phyloP scores from a whole-genome alignment of 2,888 invertebrate genomes.

The Lasius platythorax region DNA sequence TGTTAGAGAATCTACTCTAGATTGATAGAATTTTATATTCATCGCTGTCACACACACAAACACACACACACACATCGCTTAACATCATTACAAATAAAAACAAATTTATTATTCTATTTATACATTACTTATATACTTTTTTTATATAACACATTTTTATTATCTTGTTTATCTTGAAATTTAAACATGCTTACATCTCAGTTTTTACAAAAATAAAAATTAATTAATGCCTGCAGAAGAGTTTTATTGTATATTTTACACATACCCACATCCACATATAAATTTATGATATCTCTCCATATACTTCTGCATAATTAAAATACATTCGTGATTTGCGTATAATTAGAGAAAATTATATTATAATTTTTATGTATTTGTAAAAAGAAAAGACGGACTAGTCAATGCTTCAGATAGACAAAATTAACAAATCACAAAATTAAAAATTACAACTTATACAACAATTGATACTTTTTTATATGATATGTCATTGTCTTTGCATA shows the following conservation, averaged over 20 bases:
- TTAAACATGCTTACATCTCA: not conserved
- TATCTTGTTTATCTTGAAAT: slow-evolving; percentile 23
- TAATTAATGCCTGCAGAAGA: slow-evolving; percentile 35
- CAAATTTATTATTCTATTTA: not conserved
- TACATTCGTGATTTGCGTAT: not conserved
- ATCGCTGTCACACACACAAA: not conserved
- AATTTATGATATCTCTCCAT: slow-evolving; percentile 3
- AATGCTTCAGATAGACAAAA: not conserved
- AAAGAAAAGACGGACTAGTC: not conserved
- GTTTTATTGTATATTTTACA: not conserved
- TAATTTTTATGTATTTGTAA: not conserved
- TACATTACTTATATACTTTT: not conserved
- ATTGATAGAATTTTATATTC: not conserved
- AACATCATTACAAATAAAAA: not conserved
- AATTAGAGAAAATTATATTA: not conserved
- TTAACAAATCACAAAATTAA: not conserved
- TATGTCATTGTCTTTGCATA: not conserved
- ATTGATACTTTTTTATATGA: not conserved
- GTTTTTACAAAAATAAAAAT: slow-evolving; percentile 2
- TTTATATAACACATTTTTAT: not conserved
- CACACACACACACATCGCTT: not conserved
- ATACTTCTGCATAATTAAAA: not conserved
- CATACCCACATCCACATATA: not conserved
- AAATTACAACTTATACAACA: not conserved
- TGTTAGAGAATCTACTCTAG: not conserved